Evolutionary conservation across 2,888 invertebrate genomes (phyloP).

Genomic region (Belgica antarctica): DNA sequence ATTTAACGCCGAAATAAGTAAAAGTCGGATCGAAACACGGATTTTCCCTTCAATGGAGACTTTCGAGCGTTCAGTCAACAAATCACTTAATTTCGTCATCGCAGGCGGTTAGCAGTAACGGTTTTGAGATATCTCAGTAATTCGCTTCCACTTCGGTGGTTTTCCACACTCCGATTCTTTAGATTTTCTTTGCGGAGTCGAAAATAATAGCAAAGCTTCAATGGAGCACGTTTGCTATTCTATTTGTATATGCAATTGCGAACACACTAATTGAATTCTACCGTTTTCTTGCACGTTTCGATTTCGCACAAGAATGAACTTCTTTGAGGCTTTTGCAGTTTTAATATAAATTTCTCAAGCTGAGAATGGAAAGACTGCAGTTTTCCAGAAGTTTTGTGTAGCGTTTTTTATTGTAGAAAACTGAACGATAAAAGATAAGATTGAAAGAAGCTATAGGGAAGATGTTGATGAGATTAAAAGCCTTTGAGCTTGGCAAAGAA

Average conservation of each 20-base stretch:
- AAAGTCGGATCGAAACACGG: neutral
- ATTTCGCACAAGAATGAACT: constrained; percentile 24
- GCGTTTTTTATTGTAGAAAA: too few species aligned
- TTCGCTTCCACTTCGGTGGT: too few species aligned
- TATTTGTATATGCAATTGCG: constrained; percentile 26
- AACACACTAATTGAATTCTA: constrained; percentile 14
- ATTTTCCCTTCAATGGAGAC: neutral
- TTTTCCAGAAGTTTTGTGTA: neutral
- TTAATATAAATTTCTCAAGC: neutral
- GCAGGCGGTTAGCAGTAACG: too few species aligned
- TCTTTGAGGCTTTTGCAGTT: neutral
- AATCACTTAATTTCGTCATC: neutral
- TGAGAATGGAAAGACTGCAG: neutral
- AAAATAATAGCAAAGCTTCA: neutral
- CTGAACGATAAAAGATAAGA: too few species aligned
- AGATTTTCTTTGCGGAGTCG: neutral
- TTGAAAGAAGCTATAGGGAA: too few species aligned
- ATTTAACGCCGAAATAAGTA: neutral
- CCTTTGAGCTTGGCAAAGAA: too few species aligned
- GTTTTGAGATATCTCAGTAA: too few species aligned
- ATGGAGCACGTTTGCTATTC: neutral
- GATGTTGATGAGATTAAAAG: too few species aligned
- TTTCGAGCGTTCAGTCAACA: neutral
- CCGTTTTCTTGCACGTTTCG: constrained; percentile 15
- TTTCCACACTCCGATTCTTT: neutral